Evolutionary conservation across 64 coral and sea anemone genomes (phyloP).

Genomic region (Montipora foliosa): DNA sequence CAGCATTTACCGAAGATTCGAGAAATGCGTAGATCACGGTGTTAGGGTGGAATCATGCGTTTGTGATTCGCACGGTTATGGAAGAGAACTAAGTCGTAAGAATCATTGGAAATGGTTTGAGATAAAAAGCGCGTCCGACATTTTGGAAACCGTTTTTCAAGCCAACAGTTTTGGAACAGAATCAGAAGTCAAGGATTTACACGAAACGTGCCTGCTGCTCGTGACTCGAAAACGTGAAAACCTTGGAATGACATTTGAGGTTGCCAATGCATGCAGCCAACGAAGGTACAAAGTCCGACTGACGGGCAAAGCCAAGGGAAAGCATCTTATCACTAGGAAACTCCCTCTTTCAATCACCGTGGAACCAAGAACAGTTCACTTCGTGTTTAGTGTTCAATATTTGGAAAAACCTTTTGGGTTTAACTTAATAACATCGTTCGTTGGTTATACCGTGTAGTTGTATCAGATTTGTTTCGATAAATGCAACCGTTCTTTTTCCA

Average conservation of each 20-base stretch:
- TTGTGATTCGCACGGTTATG: slow-evolving; percentile 56
- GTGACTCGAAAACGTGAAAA: slow-evolving; percentile 70
- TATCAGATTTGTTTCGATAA: not conserved
- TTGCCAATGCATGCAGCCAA: slow-evolving; percentile 62
- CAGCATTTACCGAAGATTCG: slow-evolving; percentile 80
- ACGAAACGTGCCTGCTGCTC: slow-evolving; percentile 70
- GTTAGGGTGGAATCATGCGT: slow-evolving; percentile 73
- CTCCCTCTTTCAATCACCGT: slow-evolving; percentile 62
- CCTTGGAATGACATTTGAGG: slow-evolving; percentile 60
- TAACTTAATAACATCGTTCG: slow-evolving; percentile 16
- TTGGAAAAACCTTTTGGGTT: slow-evolving; percentile 68
- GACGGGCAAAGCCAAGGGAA: slow-evolving; percentile 50
- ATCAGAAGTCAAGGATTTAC: slow-evolving; percentile 69
- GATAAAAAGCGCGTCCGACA: slow-evolving; percentile 53
- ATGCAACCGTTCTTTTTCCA: no score
- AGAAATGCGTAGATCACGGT: slow-evolving; percentile 70
- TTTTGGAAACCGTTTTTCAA: slow-evolving; percentile 72
- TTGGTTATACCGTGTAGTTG: not conserved
- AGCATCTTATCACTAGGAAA: slow-evolving; percentile 45
- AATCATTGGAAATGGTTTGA: slow-evolving; percentile 71
- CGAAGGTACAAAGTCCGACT: slow-evolving; percentile 63
- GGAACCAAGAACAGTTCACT: slow-evolving; percentile 72
- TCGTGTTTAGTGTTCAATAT: slow-evolving; percentile 84
- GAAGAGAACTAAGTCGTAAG: not conserved
- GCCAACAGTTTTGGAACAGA: slow-evolving; percentile 71